Percentiles rank a stretch among this genome's conserved stretches.
Evolutionary conservation across 2,888 invertebrate species (phyloP).

Genomic region (Terebella lapidaria): DNA sequence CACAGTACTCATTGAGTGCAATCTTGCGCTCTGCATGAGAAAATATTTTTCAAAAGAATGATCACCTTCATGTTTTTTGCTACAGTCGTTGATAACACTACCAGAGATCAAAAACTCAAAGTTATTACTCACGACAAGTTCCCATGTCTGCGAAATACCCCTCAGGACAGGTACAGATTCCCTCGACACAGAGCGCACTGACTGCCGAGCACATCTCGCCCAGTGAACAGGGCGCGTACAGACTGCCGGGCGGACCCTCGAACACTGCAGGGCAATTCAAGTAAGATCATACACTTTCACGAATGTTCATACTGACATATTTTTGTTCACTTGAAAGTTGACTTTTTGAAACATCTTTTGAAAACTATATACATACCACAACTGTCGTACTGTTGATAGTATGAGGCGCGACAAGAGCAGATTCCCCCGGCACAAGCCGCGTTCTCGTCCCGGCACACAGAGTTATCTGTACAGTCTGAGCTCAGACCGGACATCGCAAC

Average conservation of each 20-base stretch:
- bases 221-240: not conserved
- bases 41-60: not conserved
- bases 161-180: not conserved
- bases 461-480: conserved; percentile 10
- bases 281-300: no score
- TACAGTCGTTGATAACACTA: not conserved
- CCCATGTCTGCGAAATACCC: not conserved
- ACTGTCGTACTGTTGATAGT: not conserved
- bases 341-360: no score
- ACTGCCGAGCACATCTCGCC: not conserved
- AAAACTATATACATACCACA: not conserved
- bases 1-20: conserved; percentile 4
- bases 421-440: conserved; percentile 10
- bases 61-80: not conserved
- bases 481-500: conserved; percentile 12
- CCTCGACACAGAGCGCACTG: not conserved
- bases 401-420: not conserved
- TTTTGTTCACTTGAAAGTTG: no score
- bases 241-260: not conserved
- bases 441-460: conserved; percentile 15
- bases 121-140: not conserved
- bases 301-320: no score
- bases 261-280: not conserved
- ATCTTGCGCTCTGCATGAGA: not conserved
- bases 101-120: not conserved